phyloP scores from a whole-genome alignment of 1,140 invertebrate genomes.

The Cotesia chilonis region DNA sequence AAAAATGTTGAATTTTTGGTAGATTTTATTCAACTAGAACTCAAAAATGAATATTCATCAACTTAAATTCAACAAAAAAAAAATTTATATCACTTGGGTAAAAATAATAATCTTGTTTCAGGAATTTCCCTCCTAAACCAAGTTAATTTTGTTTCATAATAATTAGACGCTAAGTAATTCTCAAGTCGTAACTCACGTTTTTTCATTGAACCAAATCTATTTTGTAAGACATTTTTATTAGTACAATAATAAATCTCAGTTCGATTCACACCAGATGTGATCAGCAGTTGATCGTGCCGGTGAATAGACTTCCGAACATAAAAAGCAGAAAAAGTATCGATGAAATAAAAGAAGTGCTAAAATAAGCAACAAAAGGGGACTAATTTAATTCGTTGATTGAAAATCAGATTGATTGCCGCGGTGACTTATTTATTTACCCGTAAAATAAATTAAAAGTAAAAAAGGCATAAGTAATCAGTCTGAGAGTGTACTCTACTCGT shows the following conservation, averaged over 20 bases:
- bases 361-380: background rate
- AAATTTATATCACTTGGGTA: too few species aligned
- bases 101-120: too few species aligned
- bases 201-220: conserved; percentile 16
- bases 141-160: too few species aligned
- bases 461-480: conserved; percentile 32
- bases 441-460: background rate
- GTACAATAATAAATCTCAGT: conserved; percentile 30
- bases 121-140: too few species aligned
- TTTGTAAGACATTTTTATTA: conserved; percentile 34
- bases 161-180: background rate
- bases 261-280: conserved; percentile 32
- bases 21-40: too few species aligned
- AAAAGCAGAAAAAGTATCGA: background rate
- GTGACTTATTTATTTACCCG: background rate
- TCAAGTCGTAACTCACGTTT: background rate
- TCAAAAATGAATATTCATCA: too few species aligned
- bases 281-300: conserved; percentile 18
- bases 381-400: conserved; percentile 38
- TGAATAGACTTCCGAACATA: conserved; percentile 14
- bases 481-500: conserved; percentile 14
- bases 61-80: too few species aligned
- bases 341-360: conserved; percentile 5
- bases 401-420: conserved; percentile 31
- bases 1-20: too few species aligned